phyloP scores from a whole-genome alignment of 1,140 invertebrate genomes.

The Venturia canescens region DNA sequence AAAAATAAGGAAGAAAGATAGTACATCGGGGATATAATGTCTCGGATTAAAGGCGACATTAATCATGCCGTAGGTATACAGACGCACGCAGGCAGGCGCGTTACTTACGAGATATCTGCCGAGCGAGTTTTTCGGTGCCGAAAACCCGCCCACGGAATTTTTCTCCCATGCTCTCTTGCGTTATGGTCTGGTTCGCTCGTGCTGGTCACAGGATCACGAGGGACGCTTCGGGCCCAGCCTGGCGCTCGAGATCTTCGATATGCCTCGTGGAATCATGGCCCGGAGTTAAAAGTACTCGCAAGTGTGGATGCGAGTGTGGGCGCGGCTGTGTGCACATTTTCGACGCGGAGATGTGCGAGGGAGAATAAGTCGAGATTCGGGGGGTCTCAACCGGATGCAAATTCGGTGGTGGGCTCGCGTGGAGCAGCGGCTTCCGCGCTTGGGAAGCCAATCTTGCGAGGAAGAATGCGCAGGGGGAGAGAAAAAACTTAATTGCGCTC shows the following conservation, averaged over 20 bases:
- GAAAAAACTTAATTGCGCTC: no score
- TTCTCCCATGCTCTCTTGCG: slow-evolving; percentile 52
- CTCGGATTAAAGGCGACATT: slow-evolving; percentile 65
- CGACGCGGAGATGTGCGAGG: background rate
- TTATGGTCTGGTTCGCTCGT: slow-evolving; percentile 6
- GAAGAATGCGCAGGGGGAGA: background rate
- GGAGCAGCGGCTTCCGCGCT: background rate
- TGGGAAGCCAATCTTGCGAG: background rate
- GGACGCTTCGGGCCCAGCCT: background rate
- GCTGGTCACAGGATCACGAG: background rate
- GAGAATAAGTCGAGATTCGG: background rate
- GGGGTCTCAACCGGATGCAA: background rate
- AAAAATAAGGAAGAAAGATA: background rate
- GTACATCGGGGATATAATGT: slow-evolving; percentile 46
- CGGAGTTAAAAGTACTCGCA: background rate
- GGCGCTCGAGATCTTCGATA: background rate
- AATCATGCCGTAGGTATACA: slow-evolving; percentile 69
- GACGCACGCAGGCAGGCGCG: background rate
- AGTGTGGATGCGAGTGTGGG: background rate
- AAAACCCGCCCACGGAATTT: slow-evolving; percentile 59
- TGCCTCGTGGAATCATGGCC: background rate
- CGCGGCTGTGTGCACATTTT: background rate
- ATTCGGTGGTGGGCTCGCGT: background rate
- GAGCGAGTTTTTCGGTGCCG: background rate
- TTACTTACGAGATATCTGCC: background rate